phyloP scores from a whole-genome alignment of 2,113 vertebrate species.

The Halcyon malimbica region DNA sequence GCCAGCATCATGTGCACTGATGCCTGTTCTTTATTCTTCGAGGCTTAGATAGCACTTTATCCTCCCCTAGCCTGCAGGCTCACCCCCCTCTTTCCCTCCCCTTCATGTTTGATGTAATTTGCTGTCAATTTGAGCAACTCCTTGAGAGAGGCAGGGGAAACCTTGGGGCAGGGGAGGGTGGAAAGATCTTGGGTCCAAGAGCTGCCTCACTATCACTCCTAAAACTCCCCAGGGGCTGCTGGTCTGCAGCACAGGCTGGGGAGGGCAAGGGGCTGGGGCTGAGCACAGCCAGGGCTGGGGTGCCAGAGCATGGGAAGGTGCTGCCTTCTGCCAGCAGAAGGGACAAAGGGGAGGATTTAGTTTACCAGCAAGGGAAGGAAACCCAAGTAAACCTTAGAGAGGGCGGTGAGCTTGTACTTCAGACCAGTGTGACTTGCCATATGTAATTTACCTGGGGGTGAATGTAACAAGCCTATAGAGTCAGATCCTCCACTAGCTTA shows the following conservation, averaged over 20 bases:
- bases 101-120: rapidly evolving
- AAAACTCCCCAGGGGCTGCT: background rate
- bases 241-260: background rate
- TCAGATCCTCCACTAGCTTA: background rate
- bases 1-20: background rate
- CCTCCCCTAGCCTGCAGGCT: background rate
- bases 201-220: background rate
- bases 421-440: background rate
- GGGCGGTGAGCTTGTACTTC: rapidly evolving
- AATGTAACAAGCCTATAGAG: background rate
- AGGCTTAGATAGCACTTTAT: background rate
- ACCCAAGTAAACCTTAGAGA: background rate
- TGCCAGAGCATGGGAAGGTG: rapidly evolving
- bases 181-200: rapidly evolving
- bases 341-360: background rate
- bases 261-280: background rate
- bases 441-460: background rate
- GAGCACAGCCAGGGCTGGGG: background rate
- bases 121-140: rapidly evolving
- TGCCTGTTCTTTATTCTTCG: rapidly evolving
- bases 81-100: background rate
- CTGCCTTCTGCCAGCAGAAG: background rate
- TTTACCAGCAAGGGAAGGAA: background rate
- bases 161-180: background rate
- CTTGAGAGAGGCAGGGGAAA: background rate